A percentile compares a stretch with the other conserved stretches of the same genome.
These are phyloP conservation scores for Bos indicus DNA, from an alignment of 2,113 vertebrate species.

Conservation along the genomic window DNA sequence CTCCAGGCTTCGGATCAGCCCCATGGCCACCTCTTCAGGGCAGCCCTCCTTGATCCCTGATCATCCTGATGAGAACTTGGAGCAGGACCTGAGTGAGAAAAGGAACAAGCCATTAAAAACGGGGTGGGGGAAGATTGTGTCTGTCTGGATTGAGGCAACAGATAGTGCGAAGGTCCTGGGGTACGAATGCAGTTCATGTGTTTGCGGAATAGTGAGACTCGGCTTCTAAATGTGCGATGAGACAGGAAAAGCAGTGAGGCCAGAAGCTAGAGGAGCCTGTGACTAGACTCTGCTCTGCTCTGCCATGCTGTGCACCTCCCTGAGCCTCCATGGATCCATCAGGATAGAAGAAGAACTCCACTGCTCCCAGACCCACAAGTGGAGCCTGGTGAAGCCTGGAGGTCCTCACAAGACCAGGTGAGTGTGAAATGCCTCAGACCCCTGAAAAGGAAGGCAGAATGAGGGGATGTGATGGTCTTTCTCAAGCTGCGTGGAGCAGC, in stretches of 20 bases:
- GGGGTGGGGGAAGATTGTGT: not conserved
- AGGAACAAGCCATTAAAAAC: not conserved
- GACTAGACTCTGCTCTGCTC: not conserved
- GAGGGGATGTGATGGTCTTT: not conserved
- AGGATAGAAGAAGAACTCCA: not conserved
- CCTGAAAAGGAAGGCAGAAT: not conserved
- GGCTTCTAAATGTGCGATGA: accelerated
- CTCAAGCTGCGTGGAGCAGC: not conserved
- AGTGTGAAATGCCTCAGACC: not conserved
- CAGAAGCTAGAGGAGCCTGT: accelerated
- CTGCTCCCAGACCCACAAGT: not conserved
- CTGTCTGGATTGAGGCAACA: not conserved
- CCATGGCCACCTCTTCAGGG: not conserved
- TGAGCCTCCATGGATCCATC: not conserved
- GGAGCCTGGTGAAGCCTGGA: not conserved
- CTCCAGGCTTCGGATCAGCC: not conserved
- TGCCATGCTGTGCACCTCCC: accelerated
- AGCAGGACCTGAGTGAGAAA: not conserved
- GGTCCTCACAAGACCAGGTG: not conserved
- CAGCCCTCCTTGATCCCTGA: not conserved
- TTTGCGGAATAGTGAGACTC: not conserved
- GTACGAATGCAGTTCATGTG: too few relatives aligned
- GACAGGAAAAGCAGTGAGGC: not conserved
- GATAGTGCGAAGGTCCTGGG: not conserved
- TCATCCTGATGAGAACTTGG: not conserved